These are phyloP conservation scores for Alethe castanea DNA, from an alignment of 2,113 vertebrate genomes.

Conservation along the genomic window DNA sequence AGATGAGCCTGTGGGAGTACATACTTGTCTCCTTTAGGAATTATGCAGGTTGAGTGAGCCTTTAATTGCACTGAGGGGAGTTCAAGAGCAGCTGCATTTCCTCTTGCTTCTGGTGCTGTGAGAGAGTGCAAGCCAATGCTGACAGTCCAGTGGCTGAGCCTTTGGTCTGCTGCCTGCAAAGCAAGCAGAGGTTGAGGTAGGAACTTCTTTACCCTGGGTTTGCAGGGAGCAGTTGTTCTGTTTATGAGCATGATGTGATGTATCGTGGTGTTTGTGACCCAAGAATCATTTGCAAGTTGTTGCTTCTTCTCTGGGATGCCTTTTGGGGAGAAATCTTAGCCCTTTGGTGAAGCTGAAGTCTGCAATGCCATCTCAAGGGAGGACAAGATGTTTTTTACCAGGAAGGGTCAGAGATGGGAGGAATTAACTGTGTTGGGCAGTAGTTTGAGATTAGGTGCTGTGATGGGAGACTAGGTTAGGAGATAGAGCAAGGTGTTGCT, in stretches of 20 bases:
- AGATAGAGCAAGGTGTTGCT: not conserved
- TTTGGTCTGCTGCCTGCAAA: not conserved
- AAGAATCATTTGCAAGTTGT: not conserved
- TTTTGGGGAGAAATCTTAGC: not conserved
- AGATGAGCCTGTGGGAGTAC: not conserved
- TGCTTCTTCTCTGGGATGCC: not conserved
- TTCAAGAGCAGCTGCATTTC: not conserved
- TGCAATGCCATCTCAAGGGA: not conserved
- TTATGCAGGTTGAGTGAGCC: not conserved
- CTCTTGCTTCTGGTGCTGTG: not conserved
- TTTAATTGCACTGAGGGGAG: not conserved
- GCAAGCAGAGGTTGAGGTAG: not conserved
- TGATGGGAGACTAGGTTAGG: not conserved
- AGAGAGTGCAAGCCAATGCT: not conserved
- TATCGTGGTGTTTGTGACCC: not conserved
- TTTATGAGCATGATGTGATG: not conserved
- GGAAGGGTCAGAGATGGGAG: not conserved
- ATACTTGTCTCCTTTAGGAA: fast-evolving
- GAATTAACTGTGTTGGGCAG: not conserved
- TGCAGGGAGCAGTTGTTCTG: not conserved
- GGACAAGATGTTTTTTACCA: not conserved
- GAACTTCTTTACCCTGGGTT: not conserved
- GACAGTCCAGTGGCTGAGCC: not conserved
- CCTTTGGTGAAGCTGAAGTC: not conserved
- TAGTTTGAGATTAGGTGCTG: not conserved